A percentile compares a stretch with the other conserved stretches of the same genome.
These are phyloP conservation scores for Agrochola lota DNA, from an alignment of 2,888 invertebrate genomes.

Conservation along the genomic window DNA sequence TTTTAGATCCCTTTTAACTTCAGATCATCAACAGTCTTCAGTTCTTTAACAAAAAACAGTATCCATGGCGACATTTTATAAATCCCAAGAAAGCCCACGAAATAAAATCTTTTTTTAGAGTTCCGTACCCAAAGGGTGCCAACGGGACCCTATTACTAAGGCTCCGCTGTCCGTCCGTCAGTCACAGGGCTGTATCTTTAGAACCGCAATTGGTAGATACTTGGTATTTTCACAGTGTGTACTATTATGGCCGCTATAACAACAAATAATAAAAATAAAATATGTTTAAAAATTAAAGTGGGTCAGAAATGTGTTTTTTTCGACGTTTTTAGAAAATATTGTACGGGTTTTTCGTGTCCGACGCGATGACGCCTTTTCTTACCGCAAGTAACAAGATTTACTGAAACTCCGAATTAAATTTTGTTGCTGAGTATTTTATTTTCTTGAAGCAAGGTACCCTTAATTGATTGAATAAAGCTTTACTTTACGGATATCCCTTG, in stretches of 20 bases:
- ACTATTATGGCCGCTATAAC: not conserved
- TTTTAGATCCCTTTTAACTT: not conserved
- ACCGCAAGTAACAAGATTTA: conserved; percentile 56
- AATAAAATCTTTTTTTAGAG: conserved; percentile 39
- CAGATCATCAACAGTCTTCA: not conserved
- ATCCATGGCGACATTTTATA: conserved; percentile 18
- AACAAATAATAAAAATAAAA: not conserved
- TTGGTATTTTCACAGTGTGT: not conserved
- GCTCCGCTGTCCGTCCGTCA: too few species aligned
- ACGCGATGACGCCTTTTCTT: conserved; percentile 11
- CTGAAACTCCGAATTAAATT: conserved; percentile 62
- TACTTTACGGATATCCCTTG: conserved; percentile 53
- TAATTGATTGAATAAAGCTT: conserved; percentile 67
- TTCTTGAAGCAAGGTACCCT: conserved; percentile 54
- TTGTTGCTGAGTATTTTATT: conserved; percentile 62
- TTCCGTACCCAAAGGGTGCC: not conserved
- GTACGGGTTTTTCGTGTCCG: not conserved
- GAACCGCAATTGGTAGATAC: not conserved
- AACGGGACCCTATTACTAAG: not conserved
- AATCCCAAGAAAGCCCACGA: conserved; percentile 14
- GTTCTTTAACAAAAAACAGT: not conserved
- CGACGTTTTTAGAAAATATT: not conserved
- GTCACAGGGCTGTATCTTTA: not conserved
- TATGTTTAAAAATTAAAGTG: not conserved
- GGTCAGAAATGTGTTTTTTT: too few species aligned